These are phyloP conservation scores for Ischnus inquisitorius DNA, from an alignment of 2,888 invertebrate species.

Conservation along the genomic window DNA sequence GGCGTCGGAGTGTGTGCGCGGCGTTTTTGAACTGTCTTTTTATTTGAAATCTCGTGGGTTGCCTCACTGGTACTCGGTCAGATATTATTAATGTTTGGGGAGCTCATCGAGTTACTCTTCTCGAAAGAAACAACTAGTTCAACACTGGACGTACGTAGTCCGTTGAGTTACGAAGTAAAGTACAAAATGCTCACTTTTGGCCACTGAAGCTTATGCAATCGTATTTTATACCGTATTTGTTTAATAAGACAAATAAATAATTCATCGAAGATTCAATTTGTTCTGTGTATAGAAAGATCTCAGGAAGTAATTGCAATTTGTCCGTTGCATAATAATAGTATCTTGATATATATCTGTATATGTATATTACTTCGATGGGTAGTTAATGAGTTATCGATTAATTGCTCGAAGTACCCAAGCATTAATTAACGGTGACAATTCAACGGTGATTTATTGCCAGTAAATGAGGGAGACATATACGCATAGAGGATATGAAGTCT, in stretches of 20 bases:
- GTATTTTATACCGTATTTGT: background rate
- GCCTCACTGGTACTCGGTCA: background rate
- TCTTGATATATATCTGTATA: background rate
- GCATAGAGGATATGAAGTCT: slow-evolving; percentile 14
- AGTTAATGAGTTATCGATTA: slow-evolving; percentile 55
- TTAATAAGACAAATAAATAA: no score
- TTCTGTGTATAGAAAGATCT: no score
- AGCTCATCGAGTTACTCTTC: background rate
- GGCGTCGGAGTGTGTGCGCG: background rate
- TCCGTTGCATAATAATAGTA: slow-evolving; percentile 36
- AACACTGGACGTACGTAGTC: background rate
- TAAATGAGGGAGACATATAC: slow-evolving; percentile 31
- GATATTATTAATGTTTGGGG: slow-evolving; percentile 6
- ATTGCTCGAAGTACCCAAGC: slow-evolving; percentile 30
- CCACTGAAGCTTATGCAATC: background rate
- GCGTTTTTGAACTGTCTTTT: background rate
- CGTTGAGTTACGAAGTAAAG: background rate
- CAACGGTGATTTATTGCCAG: slow-evolving; percentile 41
- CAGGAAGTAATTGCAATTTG: slow-evolving; percentile 40
- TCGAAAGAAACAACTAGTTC: background rate
- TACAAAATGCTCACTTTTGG: background rate
- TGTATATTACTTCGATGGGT: slow-evolving; percentile 1
- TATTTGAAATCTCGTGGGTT: background rate
- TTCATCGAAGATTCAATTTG: no score
- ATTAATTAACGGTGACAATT: slow-evolving; percentile 47